Base-by-base conservation (phyloP, 2,113 vertebrate genomes). In the Camelus dromedarius region DNA sequence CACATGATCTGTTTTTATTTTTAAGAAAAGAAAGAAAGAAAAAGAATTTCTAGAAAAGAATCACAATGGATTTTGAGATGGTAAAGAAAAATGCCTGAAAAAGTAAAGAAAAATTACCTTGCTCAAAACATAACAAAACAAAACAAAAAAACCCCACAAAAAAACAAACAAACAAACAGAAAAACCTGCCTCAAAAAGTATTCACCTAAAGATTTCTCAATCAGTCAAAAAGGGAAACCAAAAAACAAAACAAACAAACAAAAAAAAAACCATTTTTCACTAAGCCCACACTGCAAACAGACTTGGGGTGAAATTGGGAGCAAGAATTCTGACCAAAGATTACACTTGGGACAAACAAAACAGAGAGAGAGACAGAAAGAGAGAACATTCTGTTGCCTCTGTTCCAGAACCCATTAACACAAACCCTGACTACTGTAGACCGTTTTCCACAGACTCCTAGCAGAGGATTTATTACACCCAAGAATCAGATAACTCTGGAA, bases 241-340 rank as follows among this genome's bases (percentile, higher is more conserved):
- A 92, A 89, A 52, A 52, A 56, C 76, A 38, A 38, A 38, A 42
- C 42, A 92, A 89, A 52, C 38, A 56, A 80, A 60, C 4, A 38
- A 38, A 42, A 42, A 42, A 42, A 42, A 42, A 42, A 38, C 38
- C 38, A 14, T 10, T 32, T 89, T 97, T 82, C 42, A 92, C 67
- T 86, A 89, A 95, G 5, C 8, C 35, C 24, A 58, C 42, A 75
- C 52, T 88, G 70, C 88, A 93, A 92, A 81, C 11, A 67, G 14
- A 77, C 35, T 85, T 32, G 60, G 19, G 32, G n/a, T 79, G 56
- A 88, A 85, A 30, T 58, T 46, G 50, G 70, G 67, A 95, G 60
- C 93, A 95, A 92, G 26, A 92, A 90, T 80, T 88, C 76, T 88
- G 38, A 96, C 42, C 56, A 62, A 97, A 94, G 26, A n/a, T 95